Evolutionary conservation across 2,888 invertebrate genomes (phyloP).

Genomic region (Linnaemya vulpina): DNA sequence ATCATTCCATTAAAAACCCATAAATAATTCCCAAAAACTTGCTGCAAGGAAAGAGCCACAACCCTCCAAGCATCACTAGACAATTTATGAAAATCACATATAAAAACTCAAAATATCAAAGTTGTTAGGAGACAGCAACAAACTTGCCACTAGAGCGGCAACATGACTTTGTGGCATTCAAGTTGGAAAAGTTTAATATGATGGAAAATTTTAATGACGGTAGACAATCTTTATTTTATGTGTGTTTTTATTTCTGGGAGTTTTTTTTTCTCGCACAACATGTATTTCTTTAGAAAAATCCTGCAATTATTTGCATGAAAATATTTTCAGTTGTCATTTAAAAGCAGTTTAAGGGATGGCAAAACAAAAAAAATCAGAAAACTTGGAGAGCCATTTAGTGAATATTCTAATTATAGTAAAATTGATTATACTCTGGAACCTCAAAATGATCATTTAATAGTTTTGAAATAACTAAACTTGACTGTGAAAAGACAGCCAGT

Average conservation of each 20-base stretch:
- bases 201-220: slow-evolving; percentile 60
- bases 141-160: slow-evolving; percentile 14
- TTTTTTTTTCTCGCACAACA: neutral
- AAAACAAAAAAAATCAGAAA: neutral
- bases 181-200: slow-evolving; percentile 62
- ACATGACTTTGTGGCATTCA: slow-evolving; percentile 18
- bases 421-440: neutral
- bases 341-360: neutral
- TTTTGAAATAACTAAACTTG: too few species aligned
- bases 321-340: neutral
- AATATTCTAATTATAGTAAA: neutral
- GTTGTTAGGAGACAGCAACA: slow-evolving; percentile 8
- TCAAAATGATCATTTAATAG: too few species aligned
- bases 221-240: slow-evolving; percentile 49
- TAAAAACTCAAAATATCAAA: slow-evolving; percentile 21
- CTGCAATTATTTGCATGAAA: neutral
- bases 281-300: neutral
- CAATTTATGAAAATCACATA: slow-evolving; percentile 53
- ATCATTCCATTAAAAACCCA: slow-evolving; percentile 22
- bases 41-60: neutral
- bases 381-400: neutral
- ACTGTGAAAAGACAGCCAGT: too few species aligned
- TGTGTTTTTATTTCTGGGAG: neutral
- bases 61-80: slow-evolving; percentile 12
- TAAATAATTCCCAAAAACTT: neutral